Base-by-base conservation (phyloP, 2,888 invertebrate species). In the Euproctis similis region DNA sequence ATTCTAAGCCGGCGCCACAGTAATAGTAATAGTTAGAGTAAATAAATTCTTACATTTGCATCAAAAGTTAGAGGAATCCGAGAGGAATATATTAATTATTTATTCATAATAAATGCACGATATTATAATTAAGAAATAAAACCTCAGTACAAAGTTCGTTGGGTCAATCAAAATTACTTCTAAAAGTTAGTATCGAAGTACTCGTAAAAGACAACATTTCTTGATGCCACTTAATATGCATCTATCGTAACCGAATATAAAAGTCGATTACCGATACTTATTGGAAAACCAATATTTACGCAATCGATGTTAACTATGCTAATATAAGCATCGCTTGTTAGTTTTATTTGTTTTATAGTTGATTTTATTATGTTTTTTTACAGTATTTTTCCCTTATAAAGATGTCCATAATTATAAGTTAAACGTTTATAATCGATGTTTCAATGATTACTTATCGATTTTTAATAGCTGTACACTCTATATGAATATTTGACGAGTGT, bases 131-230 rank as follows among this genome's bases (percentile, higher is more conserved):
- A n/a, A n/a, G n/a, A n/a, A n/a, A n/a, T n/a, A n/a, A n/a, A n/a
- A n/a, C n/a, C n/a, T n/a, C n/a, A n/a, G n/a, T n/a, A n/a, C n/a
- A n/a, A n/a, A n/a, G n/a, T n/a, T n/a, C n/a, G n/a, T n/a, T n/a
- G n/a, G n/a, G n/a, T n/a, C n/a, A n/a, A n/a, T n/a, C n/a, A n/a
- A n/a, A n/a, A n/a, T n/a, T n/a, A n/a, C n/a, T n/a, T n/a, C n/a
- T n/a, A n/a, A 12, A 17, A 14, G 32, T 23, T 23, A 18, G 40
- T 19, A 18, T 36, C 44, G 43, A 46, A n/a, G 31, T 45, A 11
- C 16, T 66, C 59, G 24, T 64, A 54, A 51, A 69, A 36, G 64
- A 71, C 31, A 39, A 39, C 39, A 37, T 50, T 53, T 59, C 56
- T 58, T 27, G 43, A 51, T n/a, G n/a, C n/a, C n/a, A n/a, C n/a